Evolutionary conservation across 2,888 invertebrate genomes (phyloP).

Genomic region (Microchrysa polita): DNA sequence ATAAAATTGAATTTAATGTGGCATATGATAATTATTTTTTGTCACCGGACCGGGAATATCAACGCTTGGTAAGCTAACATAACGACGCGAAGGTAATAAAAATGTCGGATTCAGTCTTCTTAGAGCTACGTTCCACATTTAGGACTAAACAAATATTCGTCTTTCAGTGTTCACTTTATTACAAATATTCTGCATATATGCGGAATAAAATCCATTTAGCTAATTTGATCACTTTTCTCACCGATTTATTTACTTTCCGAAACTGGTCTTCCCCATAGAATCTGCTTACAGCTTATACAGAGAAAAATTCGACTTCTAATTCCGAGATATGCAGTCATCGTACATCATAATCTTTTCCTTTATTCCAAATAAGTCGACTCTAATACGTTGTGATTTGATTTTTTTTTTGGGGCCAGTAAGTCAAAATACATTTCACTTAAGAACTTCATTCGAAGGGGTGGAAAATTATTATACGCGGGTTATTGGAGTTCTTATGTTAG

Average conservation of each 20-base stretch:
- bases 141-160: slow-evolving; percentile 15
- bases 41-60: too few species aligned
- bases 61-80: too few species aligned
- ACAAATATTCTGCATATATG: background rate
- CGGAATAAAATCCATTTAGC: slow-evolving; percentile 30
- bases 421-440: background rate
- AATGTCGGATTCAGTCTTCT: background rate
- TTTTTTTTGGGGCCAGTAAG: slow-evolving; percentile 3
- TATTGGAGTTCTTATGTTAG: slow-evolving; percentile 1
- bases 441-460: background rate
- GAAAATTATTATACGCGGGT: background rate
- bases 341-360: background rate
- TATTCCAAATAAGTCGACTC: background rate
- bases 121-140: background rate
- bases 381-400: background rate
- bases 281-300: background rate
- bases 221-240: background rate
- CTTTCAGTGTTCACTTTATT: background rate
- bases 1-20: background rate
- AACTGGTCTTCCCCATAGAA: background rate
- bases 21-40: slow-evolving; percentile 25
- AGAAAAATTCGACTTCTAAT: background rate
- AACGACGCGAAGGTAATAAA: slow-evolving; percentile 27
- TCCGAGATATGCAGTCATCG: too few species aligned
- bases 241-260: slow-evolving; percentile 20